A percentile compares a stretch with the other conserved stretches of the same genome.
Evolutionary conservation across 1,140 invertebrate genomes (phyloP).

Genomic region (Probaryconus sp.): DNA sequence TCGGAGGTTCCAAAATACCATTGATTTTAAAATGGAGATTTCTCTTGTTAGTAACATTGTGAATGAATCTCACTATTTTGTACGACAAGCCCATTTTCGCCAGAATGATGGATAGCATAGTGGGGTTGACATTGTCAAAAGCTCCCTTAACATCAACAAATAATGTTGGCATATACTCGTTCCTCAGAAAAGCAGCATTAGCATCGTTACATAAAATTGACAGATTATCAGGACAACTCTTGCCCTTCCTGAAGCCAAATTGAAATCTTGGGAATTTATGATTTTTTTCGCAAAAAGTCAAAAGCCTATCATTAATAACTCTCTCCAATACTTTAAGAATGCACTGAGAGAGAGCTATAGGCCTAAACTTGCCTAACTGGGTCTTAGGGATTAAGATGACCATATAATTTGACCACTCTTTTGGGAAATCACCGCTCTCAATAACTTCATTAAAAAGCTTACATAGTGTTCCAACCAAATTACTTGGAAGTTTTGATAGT

Average conservation of each 20-base stretch:
- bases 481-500: not conserved
- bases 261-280: slow-evolving; percentile 3
- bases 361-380: slow-evolving; percentile 22
- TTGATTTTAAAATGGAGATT: slow-evolving; percentile 4
- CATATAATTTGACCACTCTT: slow-evolving; percentile 8
- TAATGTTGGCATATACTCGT: too few relatives aligned
- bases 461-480: not conserved
- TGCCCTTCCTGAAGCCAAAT: slow-evolving; percentile 28
- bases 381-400: slow-evolving; percentile 23
- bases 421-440: not conserved
- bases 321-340: slow-evolving; percentile 37
- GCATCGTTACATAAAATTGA: too few relatives aligned
- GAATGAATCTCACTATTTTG: slow-evolving; percentile 8
- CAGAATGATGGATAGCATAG: not conserved
- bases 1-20: slow-evolving; percentile 1
- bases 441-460: slow-evolving; percentile 1
- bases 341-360: slow-evolving; percentile 29
- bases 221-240: slow-evolving; percentile 5
- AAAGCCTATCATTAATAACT: slow-evolving; percentile 16
- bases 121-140: slow-evolving; percentile 17
- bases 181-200: too few relatives aligned
- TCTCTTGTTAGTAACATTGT: not conserved
- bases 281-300: slow-evolving; percentile 2
- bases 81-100: not conserved
- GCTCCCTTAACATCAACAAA: not conserved